Conservation (phyloP, 1,140 invertebrate species). For the Copidosoma floridanum region DNA sequence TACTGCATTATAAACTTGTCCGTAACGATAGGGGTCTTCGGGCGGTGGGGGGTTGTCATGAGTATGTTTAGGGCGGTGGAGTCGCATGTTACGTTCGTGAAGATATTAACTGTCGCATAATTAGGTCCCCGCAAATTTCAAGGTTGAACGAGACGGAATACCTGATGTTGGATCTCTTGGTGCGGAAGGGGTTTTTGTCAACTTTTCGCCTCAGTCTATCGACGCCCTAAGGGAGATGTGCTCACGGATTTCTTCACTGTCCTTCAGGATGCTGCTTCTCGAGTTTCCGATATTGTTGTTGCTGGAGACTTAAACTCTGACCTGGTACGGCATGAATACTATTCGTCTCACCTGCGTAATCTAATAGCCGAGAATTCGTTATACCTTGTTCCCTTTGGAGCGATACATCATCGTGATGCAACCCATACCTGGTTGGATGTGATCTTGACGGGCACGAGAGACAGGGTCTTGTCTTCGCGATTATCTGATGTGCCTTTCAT, state of each 20-base stretch:
- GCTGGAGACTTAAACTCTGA: neutral
- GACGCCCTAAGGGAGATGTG: neutral
- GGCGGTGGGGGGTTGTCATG: neutral
- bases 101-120: neutral
- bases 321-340: neutral
- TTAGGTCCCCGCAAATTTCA: neutral
- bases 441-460: neutral
- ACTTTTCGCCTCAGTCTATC: neutral
- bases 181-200: neutral
- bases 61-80: neutral
- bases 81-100: neutral
- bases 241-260: neutral
- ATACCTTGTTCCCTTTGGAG: neutral
- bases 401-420: neutral
- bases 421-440: neutral
- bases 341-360: neutral
- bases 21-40: neutral
- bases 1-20: neutral
- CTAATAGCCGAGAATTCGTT: neutral
- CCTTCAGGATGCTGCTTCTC: neutral
- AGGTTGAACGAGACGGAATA: neutral
- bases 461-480: neutral
- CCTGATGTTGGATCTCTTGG: neutral
- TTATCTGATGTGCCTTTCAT: neutral
- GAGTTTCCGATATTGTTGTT: neutral